Base-by-base conservation (phyloP, 2,888 invertebrate species). In the Laspeyria flexula region DNA sequence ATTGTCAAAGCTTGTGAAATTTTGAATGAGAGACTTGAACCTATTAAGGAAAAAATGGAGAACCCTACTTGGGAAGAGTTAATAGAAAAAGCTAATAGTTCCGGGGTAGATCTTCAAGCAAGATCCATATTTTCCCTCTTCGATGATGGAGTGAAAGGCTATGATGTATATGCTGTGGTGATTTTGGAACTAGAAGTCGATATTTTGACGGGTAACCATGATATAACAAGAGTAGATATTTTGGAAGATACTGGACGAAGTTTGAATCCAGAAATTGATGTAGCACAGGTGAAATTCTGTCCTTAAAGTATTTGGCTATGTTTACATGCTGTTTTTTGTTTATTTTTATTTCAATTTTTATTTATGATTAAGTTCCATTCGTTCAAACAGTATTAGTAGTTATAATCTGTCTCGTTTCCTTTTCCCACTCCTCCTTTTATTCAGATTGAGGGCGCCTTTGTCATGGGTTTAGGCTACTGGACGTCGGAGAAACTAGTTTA, bases 391-490 rank as follows among this genome's bases (percentile, higher is more conserved):
- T 21, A 21, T 21, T 5, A 21, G 2, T 21, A 3, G 2, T 21
- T 21, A 21, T 21, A 21, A 5, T 5, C 21, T 21, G 3, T 3
- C 5, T 21, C 2, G 5, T 21, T 5, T 21, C 21, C 2, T 21
- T 21, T 3, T 21, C 5, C 21, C 21, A 21, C 5, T 21, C 2
- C 5, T 3, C 2, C 5, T 21, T 21, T 37, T 52, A 66, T 68
- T 10, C 25, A 92, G 91, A 90, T 96, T 12, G 96, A 96, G 83
- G 97, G 97, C 0, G 96, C 96, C 0, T 96, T 96, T 62, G 85
- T 96, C 0, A 96, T 96, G 96, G 96, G 93, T 15, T 82, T 93
- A 7, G 97, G 97, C 0, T 96, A 95, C 67, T 96, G 95, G 94
- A 95, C 96, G 0, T 93, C 93, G 0, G 97, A 97, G 73, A 94